phyloP scores from a whole-genome alignment of 2,113 vertebrate species.

The Cygnus atratus region DNA sequence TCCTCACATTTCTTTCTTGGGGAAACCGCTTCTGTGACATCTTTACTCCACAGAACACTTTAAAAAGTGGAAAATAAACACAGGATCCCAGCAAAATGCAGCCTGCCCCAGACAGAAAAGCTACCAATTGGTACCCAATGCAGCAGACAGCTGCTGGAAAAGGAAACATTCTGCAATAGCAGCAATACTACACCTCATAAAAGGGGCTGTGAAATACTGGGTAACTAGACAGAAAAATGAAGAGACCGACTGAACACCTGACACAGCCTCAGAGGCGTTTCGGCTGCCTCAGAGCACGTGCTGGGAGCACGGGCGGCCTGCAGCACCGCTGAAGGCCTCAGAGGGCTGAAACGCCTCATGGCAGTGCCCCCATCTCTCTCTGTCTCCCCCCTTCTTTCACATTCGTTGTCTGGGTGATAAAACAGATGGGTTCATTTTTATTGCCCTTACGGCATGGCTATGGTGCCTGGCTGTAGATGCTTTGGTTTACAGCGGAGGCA shows the following conservation, averaged over 20 bases:
- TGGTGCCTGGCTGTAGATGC: not conserved
- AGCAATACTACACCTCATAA: not conserved
- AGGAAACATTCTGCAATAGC: not conserved
- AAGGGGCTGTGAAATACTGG: not conserved
- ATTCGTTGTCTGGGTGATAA: not conserved
- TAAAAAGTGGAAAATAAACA: not conserved
- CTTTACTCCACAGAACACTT: not conserved
- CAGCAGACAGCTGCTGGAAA: not conserved
- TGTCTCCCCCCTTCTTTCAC: not conserved
- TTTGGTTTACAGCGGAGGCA: not conserved
- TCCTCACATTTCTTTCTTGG: not conserved
- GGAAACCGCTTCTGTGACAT: not conserved
- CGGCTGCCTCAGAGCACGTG: not conserved
- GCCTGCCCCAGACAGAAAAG: not conserved
- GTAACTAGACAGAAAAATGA: not conserved
- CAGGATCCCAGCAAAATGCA: not conserved
- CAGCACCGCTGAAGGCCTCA: not conserved
- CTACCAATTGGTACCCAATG: rapidly evolving
- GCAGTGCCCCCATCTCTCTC: not conserved
- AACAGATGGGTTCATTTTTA: not conserved
- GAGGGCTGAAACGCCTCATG: not conserved
- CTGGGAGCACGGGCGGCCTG: not conserved
- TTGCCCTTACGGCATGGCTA: not conserved
- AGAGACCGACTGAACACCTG: not conserved
- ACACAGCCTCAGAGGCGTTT: not conserved